phyloP scores from a whole-genome alignment of 1,140 invertebrate species.

The Drosophila santomea region DNA sequence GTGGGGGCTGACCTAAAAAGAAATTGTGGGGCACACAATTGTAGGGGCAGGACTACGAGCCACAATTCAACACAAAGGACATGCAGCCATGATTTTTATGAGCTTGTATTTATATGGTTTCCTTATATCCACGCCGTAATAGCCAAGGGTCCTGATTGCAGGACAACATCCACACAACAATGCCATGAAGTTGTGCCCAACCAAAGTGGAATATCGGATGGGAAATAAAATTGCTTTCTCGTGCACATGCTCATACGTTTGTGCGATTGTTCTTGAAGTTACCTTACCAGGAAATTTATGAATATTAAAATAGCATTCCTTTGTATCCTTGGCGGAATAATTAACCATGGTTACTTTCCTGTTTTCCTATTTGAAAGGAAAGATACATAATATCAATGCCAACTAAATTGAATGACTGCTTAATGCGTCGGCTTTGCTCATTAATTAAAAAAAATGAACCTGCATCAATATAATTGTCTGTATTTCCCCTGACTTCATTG shows the following conservation, averaged over 20 bases:
- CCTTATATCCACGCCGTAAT: slow-evolving; percentile 65
- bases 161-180: slow-evolving; percentile 24
- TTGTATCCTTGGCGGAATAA: slow-evolving; percentile 4
- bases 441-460: slow-evolving; percentile 47
- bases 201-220: slow-evolving; percentile 53
- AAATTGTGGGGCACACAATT: slow-evolving; percentile 4
- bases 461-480: slow-evolving; percentile 55
- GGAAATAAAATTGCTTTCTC: slow-evolving; percentile 64
- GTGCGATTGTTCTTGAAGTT: not conserved
- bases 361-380: not conserved
- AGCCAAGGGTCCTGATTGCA: slow-evolving; percentile 19
- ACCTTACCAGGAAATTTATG: slow-evolving; percentile 43
- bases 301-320: slow-evolving; percentile 65
- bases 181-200: slow-evolving; percentile 10
- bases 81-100: slow-evolving; percentile 78
- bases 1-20: slow-evolving; percentile 12
- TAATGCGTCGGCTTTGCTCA: slow-evolving; percentile 54
- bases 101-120: slow-evolving; percentile 79
- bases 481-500: slow-evolving; percentile 14
- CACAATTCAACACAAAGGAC: slow-evolving; percentile 47
- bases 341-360: not conserved
- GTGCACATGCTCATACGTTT: slow-evolving; percentile 15
- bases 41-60: slow-evolving; percentile 29
- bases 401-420: slow-evolving; percentile 35
- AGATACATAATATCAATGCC: no score